These are phyloP conservation scores for Tragulus kanchil DNA, from an alignment of 2,113 vertebrate genomes.

Conservation along the genomic window DNA sequence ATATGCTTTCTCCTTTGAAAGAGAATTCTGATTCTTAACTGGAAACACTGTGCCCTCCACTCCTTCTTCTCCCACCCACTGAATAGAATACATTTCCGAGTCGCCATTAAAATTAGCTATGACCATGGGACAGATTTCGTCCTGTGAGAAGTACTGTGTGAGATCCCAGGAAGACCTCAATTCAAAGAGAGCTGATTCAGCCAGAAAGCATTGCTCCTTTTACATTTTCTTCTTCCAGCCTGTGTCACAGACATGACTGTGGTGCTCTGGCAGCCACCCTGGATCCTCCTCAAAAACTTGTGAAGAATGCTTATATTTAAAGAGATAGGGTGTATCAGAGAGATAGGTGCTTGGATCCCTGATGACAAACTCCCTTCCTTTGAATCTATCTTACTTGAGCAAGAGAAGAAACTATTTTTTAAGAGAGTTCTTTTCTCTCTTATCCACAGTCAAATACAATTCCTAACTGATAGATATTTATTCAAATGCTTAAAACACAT, in stretches of 20 bases:
- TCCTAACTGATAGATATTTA: background rate
- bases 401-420: background rate
- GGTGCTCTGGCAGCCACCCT: background rate
- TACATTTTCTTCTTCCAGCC: too few relatives aligned
- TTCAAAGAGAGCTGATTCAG: background rate
- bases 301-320: background rate
- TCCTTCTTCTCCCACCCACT: background rate
- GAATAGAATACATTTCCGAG: background rate
- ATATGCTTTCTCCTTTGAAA: background rate
- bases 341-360: background rate
- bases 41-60: background rate
- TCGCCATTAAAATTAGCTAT: background rate
- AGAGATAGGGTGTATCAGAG: background rate
- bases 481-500: slow-evolving; percentile 17
- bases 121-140: background rate
- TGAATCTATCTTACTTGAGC: slow-evolving; percentile 16
- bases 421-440: slow-evolving; percentile 8
- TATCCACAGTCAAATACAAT: background rate
- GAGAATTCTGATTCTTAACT: slow-evolving; percentile 15
- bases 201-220: background rate
- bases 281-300: background rate
- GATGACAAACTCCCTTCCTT: background rate
- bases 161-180: background rate
- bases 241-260: background rate
- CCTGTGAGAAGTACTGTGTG: background rate